Evolutionary conservation across 2,797 vertebrate species (phyloP), one percentile per base, ranked within the genome.

Genomic region (Typhlichthys eigenmanni): DNA sequence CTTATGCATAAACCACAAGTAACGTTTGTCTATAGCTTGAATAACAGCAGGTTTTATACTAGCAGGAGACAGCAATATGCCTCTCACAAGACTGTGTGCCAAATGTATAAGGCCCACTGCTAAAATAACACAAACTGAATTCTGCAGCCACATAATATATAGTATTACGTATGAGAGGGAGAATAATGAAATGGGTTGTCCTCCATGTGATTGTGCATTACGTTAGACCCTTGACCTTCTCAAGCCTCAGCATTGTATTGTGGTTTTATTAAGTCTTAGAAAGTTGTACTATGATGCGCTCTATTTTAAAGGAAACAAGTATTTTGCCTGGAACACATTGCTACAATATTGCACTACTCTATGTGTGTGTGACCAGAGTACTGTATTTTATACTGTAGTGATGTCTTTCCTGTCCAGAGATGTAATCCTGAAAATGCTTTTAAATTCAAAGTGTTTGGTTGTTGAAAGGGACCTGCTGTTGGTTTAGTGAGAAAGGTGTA

Each of bases 211-310:
- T 47, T 17, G 49, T 61, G 5, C 48, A 61, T 7, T 48, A 11
- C 29, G 14, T 12, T 29, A 34, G 47, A 64, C 45, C 52, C 55
- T 19, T 4, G 38, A 66, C 58, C 47, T 16, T 74, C 58, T 76
- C 59, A 68, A 59, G 59, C 72, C 13, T 19, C 62, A 45, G 58
- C 56, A 65, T 62, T 57, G 53, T 68, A 49, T 17, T 56, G 24
- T 68, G 70, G 72, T 73, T 74, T 75, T 77, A 69, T 62, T 49
- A 48, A 51, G 53, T 32, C 46, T 62, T 38, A 38, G 2, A 38
- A 38, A 38, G 38, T 43, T 9, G 38, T 43, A 4, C 3, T 47
- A 16, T 19, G 46, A 58, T 55, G 13, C 6, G 17, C 14, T 46
- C 16, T 43, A 16, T 47, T 46, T 13, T 7, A n/a, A 19, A 16